Conservation (phyloP, 1,140 invertebrate species). For the Zaprionus tsacasi region DNA sequence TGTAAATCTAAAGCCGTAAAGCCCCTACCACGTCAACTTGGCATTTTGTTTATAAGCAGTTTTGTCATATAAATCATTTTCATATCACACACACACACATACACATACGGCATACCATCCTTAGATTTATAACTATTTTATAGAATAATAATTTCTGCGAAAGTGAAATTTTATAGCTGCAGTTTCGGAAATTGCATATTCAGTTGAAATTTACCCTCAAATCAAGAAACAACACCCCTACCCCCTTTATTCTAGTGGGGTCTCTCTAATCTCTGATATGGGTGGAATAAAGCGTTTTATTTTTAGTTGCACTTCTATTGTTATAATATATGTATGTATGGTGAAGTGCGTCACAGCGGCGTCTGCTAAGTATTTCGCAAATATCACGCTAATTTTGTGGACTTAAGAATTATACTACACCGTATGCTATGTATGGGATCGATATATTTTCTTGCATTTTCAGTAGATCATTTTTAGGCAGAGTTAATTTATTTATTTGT, state of each 20-base stretch:
- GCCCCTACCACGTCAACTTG: conserved; percentile 33
- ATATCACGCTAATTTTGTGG: neutral
- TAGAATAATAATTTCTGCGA: conserved; percentile 13
- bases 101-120: neutral
- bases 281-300: neutral
- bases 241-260: neutral
- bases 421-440: neutral
- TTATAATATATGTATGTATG: neutral
- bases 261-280: conserved; percentile 6
- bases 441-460: neutral
- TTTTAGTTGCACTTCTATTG: conserved; percentile 6
- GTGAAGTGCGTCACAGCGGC: neutral
- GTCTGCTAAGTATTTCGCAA: conserved; percentile 5
- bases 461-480: neutral
- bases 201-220: conserved; percentile 5
- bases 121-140: conserved; percentile 4
- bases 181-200: conserved; percentile 23
- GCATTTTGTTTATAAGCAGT: conserved; percentile 30
- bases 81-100: neutral
- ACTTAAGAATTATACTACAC: neutral
- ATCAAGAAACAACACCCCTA: neutral
- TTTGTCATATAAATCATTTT: conserved; percentile 45
- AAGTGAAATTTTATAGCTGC: conserved; percentile 1
- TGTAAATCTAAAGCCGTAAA: conserved; percentile 45
- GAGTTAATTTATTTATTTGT: neutral